Percentiles rank a stretch among this genome's conserved stretches.
Evolutionary conservation across 2,113 vertebrate genomes (phyloP).

Genomic region (Genyomyrus donnyi): DNA sequence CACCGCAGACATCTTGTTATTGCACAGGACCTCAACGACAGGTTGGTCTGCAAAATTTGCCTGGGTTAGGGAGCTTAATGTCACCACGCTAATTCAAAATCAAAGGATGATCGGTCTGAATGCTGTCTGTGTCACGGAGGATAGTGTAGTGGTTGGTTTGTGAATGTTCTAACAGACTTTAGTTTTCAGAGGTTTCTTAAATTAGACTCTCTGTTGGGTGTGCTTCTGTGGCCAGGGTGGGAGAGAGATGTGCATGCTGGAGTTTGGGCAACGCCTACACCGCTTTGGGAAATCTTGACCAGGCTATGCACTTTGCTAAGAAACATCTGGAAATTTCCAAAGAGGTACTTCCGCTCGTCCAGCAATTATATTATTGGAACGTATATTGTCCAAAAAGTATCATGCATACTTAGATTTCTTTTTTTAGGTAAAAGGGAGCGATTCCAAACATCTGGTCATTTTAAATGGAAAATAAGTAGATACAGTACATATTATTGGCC

Average conservation of each 20-base stretch:
- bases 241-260: conserved; percentile 91
- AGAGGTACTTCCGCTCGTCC: conserved; percentile 67
- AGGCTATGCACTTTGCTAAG: conserved; percentile 87
- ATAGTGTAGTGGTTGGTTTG: not conserved
- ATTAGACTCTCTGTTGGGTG: conserved; percentile 13
- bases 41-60: conserved; percentile 50
- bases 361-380: not conserved
- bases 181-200: not conserved
- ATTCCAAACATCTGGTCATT: not conserved
- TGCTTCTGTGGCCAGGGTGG: conserved; percentile 64
- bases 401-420: not conserved
- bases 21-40: conserved; percentile 81
- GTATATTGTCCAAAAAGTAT: not conserved
- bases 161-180: not conserved
- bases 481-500: not conserved
- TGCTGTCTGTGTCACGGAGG: not conserved
- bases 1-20: conserved; percentile 91
- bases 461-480: not conserved
- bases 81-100: not conserved
- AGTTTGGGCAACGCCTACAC: conserved; percentile 96
- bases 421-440: not conserved
- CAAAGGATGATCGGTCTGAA: not conserved
- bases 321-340: conserved; percentile 94
- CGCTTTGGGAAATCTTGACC: conserved; percentile 87
- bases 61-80: not conserved